Evolutionary conservation across 2,113 vertebrate species (phyloP).

Genomic region (Passer montanus): DNA sequence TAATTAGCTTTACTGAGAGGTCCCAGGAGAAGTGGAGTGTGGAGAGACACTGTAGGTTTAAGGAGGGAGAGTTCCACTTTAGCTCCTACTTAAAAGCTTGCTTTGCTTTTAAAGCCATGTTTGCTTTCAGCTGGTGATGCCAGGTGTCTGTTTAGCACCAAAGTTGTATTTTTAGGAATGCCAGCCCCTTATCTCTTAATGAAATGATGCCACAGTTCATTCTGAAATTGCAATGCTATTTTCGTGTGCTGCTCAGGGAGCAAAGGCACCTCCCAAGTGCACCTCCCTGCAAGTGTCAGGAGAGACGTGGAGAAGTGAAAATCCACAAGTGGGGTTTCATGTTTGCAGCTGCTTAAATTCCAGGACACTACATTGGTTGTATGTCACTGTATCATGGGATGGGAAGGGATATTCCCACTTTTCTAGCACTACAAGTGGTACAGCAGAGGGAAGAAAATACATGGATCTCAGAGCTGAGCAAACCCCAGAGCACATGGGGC

Average conservation of each 20-base stretch:
- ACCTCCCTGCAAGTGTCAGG: neutral
- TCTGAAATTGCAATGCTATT: neutral
- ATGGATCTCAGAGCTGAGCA: neutral
- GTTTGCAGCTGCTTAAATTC: neutral
- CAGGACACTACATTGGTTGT: neutral
- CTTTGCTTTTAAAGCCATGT: constrained; percentile 43
- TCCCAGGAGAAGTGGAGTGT: constrained; percentile 26
- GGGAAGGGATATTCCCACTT: neutral
- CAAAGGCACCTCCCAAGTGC: neutral
- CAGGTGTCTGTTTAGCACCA: constrained; percentile 34
- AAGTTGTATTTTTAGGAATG: constrained; percentile 9
- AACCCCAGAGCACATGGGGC: neutral
- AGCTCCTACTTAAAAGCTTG: neutral
- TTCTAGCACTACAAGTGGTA: neutral
- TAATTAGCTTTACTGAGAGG: constrained; percentile 31
- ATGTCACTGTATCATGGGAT: neutral
- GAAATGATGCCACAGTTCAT: neutral
- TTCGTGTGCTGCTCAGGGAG: neutral
- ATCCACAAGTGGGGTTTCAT: too few relatives aligned
- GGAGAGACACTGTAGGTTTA: neutral
- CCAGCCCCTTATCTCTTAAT: neutral
- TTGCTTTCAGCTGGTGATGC: constrained; percentile 36
- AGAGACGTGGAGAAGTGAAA: neutral
- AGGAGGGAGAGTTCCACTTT: neutral
- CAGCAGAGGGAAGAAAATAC: neutral